Evolutionary conservation across 2,113 vertebrate genomes (phyloP).

Genomic region (Microcebus murinus): DNA sequence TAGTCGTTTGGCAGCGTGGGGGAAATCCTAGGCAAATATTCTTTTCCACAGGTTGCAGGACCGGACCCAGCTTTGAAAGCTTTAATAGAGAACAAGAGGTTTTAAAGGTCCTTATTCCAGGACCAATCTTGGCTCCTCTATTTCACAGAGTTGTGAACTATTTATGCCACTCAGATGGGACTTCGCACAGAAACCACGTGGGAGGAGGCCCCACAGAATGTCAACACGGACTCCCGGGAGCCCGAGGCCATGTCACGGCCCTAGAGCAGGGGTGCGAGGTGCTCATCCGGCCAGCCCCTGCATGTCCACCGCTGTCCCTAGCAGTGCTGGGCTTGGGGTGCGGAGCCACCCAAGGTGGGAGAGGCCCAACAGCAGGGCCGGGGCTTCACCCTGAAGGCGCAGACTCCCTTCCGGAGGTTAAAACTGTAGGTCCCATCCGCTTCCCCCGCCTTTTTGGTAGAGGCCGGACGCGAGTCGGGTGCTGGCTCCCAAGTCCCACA

Average conservation of each 20-base stretch:
- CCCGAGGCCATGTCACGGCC: neutral
- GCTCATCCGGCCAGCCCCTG: too few relatives aligned
- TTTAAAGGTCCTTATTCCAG: too few relatives aligned
- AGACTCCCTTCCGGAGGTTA: neutral
- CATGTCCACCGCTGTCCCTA: neutral
- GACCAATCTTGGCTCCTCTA: rapidly evolving
- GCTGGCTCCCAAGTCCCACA: neutral
- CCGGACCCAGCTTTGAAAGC: neutral
- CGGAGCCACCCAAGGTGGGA: neutral
- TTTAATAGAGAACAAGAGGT: neutral
- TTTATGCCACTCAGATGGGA: too few relatives aligned
- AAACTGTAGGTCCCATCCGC: neutral
- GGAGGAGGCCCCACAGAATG: neutral
- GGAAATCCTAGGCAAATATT: neutral
- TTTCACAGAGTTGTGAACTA: neutral
- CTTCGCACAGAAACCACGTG: neutral
- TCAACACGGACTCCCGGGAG: too few relatives aligned
- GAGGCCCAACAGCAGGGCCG: neutral
- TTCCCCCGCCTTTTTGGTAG: neutral
- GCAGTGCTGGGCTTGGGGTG: neutral
- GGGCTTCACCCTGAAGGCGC: neutral
- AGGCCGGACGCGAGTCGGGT: neutral
- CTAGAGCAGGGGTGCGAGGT: neutral
- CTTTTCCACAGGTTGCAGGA: neutral
- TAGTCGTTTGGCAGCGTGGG: neutral